Conservation (phyloP, 1,140 invertebrate genomes). For the Drosophila erecta region DNA sequence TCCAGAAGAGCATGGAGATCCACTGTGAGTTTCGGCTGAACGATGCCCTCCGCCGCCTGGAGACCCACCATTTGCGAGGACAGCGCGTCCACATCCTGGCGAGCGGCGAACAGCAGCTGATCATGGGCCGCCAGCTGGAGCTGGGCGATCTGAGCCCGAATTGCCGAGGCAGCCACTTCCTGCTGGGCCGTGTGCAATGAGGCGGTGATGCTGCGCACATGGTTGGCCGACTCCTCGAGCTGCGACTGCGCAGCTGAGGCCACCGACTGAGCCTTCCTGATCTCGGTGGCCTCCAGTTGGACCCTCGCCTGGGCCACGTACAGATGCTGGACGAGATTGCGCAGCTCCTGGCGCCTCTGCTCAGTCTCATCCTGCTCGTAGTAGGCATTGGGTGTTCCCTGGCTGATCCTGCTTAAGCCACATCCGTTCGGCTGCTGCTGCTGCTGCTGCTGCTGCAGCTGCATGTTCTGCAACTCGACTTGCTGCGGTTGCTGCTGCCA, state of each 20-base stretch:
- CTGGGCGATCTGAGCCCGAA: constrained; percentile 79
- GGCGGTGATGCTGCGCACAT: constrained; percentile 78
- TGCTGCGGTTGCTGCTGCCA: constrained; percentile 7
- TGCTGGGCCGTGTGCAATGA: constrained; percentile 79
- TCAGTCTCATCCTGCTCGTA: constrained; percentile 54
- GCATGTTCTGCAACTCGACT: background rate
- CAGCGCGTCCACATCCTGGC: constrained; percentile 78
- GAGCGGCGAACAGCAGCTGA: constrained; percentile 78
- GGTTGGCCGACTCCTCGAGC: constrained; percentile 77
- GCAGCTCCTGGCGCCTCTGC: constrained; percentile 59
- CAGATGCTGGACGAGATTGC: constrained; percentile 72
- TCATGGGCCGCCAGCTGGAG: constrained; percentile 82
- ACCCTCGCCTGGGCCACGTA: constrained; percentile 82
- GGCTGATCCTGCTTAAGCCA: background rate
- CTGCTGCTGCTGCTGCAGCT: background rate
- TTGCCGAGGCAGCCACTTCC: constrained; percentile 76
- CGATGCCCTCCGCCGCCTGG: constrained; percentile 82
- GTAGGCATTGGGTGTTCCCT: constrained; percentile 1
- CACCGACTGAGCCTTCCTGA: constrained; percentile 74
- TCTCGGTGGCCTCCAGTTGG: constrained; percentile 79
- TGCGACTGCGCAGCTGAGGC: constrained; percentile 65
- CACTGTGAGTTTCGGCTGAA: constrained; percentile 67
- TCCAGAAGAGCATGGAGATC: constrained; percentile 70
- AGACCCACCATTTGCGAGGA: constrained; percentile 83
- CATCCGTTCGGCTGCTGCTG: constrained; percentile 8